phyloP scores from a whole-genome alignment of 2,888 invertebrate genomes.

The Cetonia aurata region DNA sequence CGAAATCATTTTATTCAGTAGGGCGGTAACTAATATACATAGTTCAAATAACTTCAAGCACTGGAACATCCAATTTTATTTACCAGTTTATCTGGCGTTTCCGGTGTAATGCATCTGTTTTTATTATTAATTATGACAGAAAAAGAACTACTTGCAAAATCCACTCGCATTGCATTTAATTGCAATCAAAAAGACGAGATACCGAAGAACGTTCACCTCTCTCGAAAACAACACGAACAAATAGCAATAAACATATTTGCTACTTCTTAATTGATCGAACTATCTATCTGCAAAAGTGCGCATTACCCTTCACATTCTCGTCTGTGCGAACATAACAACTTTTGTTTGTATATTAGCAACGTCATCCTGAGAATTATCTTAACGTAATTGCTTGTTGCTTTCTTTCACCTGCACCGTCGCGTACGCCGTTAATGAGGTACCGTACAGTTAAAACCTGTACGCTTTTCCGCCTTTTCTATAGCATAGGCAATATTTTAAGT shows the following conservation, averaged over 20 bases:
- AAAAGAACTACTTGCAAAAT: too few relatives aligned
- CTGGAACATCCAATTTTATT: too few relatives aligned
- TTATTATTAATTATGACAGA: too few relatives aligned
- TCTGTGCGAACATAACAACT: conserved; percentile 5
- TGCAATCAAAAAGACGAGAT: neutral
- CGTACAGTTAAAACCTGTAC: neutral
- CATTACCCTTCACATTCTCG: conserved; percentile 8
- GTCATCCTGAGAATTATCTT: neutral
- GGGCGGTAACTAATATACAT: too few relatives aligned
- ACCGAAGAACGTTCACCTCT: conserved; percentile 3
- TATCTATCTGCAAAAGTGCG: neutral
- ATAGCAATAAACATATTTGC: conserved; percentile 9
- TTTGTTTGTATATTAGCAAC: neutral
- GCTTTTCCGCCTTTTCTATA: neutral
- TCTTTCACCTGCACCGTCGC: too few relatives aligned
- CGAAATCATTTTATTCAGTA: too few relatives aligned
- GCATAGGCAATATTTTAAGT: conserved; percentile 3
- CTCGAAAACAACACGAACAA: conserved; percentile 2
- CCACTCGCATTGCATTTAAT: too few relatives aligned
- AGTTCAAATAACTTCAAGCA: too few relatives aligned
- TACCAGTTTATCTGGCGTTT: too few relatives aligned
- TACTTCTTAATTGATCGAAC: neutral
- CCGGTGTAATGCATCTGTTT: too few relatives aligned
- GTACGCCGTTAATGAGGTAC: conserved; percentile 1
- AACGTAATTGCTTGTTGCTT: neutral